A percentile compares a stretch with the other conserved stretches of the same genome.
Evolutionary conservation across 2,797 vertebrate genomes (phyloP).

Genomic region (Naso thynnoides): DNA sequence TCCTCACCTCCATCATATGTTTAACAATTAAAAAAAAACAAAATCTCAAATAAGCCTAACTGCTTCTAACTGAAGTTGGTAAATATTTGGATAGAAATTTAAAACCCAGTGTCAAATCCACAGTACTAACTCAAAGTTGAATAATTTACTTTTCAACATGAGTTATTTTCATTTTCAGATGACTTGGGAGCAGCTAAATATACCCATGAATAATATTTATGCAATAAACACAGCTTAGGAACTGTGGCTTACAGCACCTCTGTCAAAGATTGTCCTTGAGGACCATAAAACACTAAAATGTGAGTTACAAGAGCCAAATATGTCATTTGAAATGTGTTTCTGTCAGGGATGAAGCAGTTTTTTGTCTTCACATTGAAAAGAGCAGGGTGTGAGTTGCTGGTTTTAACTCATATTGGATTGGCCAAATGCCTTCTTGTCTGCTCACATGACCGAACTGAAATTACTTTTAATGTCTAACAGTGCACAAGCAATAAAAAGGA

Average conservation of each 20-base stretch:
- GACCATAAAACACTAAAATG: too few species aligned
- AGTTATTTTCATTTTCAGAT: not conserved
- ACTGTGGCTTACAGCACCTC: not conserved
- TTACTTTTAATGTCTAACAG: not conserved
- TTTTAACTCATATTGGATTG: not conserved
- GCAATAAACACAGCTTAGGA: not conserved
- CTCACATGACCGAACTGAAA: not conserved
- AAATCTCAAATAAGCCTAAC: not conserved
- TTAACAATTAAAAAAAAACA: too few species aligned
- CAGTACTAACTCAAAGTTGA: too few species aligned
- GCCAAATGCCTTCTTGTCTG: not conserved
- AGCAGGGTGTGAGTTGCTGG: not conserved
- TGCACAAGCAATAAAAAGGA: not conserved
- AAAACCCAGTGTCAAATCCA: not conserved
- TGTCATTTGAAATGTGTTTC: not conserved
- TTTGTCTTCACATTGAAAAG: too few species aligned
- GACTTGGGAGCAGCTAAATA: not conserved
- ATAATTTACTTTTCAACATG: not conserved
- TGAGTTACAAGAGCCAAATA: not conserved
- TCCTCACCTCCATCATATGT: too few species aligned
- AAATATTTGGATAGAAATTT: not conserved
- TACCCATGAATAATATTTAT: not conserved
- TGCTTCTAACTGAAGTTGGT: not conserved
- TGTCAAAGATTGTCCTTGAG: too few species aligned
- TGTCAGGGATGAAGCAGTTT: not conserved